These are phyloP conservation scores for Ammodytes marinus DNA, from an alignment of 2,113 vertebrate species.

Conservation along the genomic window DNA sequence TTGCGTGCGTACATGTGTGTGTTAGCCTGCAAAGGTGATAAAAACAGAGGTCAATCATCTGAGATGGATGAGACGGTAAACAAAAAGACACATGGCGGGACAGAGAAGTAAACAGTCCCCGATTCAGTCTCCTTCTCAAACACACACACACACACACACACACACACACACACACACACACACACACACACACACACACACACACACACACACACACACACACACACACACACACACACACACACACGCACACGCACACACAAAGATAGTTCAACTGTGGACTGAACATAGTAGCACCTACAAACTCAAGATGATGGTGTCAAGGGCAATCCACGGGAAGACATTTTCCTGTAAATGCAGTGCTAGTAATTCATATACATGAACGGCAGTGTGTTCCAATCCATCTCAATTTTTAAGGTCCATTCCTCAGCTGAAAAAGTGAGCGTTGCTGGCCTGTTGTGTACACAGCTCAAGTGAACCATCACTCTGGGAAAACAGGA, in stretches of 20 bases:
- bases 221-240: no score
- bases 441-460: constrained; percentile 15
- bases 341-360: constrained; percentile 10
- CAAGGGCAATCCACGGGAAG: constrained; percentile 30
- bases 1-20: constrained; percentile 25
- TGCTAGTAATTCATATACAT: constrained; percentile 13
- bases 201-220: background rate
- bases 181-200: background rate
- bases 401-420: constrained; percentile 15
- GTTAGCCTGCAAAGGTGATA: constrained; percentile 45
- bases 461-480: constrained; percentile 68
- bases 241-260: background rate
- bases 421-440: constrained; percentile 20
- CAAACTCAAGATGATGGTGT: constrained; percentile 34
- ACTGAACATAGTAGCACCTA: constrained; percentile 31
- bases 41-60: constrained; percentile 51
- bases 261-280: constrained; percentile 11
- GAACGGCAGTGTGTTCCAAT: constrained; percentile 27
- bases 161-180: no score
- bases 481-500: constrained; percentile 65
- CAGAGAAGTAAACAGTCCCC: constrained; percentile 38
- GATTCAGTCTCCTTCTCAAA: background rate
- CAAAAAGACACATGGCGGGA: constrained; percentile 15
- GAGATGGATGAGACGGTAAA: constrained; percentile 44
- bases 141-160: background rate